A percentile compares a stretch with the other conserved stretches of the same genome.
These are phyloP conservation scores for Thecophora atra DNA, from an alignment of 2,888 invertebrate genomes.

Conservation along the genomic window DNA sequence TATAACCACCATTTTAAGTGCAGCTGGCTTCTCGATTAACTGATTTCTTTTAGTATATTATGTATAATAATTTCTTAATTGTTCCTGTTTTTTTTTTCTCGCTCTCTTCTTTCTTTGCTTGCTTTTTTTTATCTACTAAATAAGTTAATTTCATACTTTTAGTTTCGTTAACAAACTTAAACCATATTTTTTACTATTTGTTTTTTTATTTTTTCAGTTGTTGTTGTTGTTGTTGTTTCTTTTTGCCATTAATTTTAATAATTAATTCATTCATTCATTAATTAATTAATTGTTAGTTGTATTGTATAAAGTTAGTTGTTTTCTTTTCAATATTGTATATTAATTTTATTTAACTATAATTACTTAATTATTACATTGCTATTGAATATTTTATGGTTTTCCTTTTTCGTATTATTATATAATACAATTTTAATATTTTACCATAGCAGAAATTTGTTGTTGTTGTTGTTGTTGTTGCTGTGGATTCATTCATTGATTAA, in stretches of 20 bases:
- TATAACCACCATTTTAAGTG: slow-evolving; percentile 40
- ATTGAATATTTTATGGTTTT: slow-evolving; percentile 34
- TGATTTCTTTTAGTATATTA: slow-evolving; percentile 52
- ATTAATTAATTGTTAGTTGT: slow-evolving; percentile 38
- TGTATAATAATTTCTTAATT: slow-evolving; percentile 54
- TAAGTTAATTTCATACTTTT: slow-evolving; percentile 44
- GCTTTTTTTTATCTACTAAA: slow-evolving; percentile 21
- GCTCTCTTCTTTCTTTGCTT: too few species aligned
- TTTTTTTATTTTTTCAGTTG: slow-evolving; percentile 27
- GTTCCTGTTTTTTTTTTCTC: slow-evolving; percentile 48
- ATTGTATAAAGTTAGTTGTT: slow-evolving; percentile 34
- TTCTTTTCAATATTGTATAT: slow-evolving; percentile 27
- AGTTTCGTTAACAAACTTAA: slow-evolving; percentile 33
- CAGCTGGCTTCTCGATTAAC: slow-evolving; percentile 33
- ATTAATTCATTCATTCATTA: slow-evolving; percentile 48
- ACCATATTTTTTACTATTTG: slow-evolving; percentile 28
- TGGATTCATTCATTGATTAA: slow-evolving; percentile 29
- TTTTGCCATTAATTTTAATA: slow-evolving; percentile 47
- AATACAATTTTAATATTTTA: slow-evolving; percentile 47
- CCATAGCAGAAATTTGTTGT: slow-evolving; percentile 44
- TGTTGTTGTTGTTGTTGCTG: slow-evolving; percentile 29
- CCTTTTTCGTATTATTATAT: slow-evolving; percentile 37
- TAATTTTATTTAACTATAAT: slow-evolving; percentile 34
- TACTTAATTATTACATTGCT: slow-evolving; percentile 54
- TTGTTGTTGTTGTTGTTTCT: too few species aligned